Conservation (phyloP, 92 coral and sea anemone species). For the Chrysogorgia sp. region DNA sequence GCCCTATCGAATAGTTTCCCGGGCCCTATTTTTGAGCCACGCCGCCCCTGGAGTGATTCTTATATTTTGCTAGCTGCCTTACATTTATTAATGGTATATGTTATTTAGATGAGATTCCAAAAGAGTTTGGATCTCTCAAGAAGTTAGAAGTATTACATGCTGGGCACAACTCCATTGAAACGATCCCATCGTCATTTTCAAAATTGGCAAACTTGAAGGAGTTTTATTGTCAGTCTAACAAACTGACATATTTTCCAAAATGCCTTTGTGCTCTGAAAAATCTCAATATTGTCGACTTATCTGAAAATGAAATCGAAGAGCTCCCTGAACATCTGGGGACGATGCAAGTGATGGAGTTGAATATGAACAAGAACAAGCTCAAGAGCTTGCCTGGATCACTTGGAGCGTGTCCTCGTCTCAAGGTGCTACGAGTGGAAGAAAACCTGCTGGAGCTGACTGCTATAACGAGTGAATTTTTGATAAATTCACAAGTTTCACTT, state of each 20-base stretch:
- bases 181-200: constrained; percentile 70
- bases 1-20: no score
- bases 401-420: constrained; percentile 75
- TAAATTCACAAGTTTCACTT: constrained; percentile 78
- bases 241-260: constrained; percentile 76
- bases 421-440: constrained; percentile 85
- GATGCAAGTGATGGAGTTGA: constrained; percentile 85
- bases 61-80: no score
- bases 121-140: constrained; percentile 71
- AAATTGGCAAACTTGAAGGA: constrained; percentile 73
- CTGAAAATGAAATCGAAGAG: constrained; percentile 73
- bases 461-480: constrained; percentile 65
- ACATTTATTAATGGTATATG: background rate
- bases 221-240: constrained; percentile 74
- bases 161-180: constrained; percentile 63
- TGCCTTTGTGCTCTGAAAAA: constrained; percentile 73
- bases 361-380: constrained; percentile 78
- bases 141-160: constrained; percentile 77
- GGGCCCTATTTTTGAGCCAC: no score
- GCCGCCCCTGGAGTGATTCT: no score
- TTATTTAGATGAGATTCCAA: constrained; percentile 53
- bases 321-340: constrained; percentile 79
- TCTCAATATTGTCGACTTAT: constrained; percentile 79
- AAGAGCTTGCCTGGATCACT: constrained; percentile 68
- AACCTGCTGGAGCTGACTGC: constrained; percentile 78